Evolutionary conservation across 2,888 invertebrate species (phyloP), one percentile per base, ranked within the genome.

Genomic region (Cyrtodaria siliqua): DNA sequence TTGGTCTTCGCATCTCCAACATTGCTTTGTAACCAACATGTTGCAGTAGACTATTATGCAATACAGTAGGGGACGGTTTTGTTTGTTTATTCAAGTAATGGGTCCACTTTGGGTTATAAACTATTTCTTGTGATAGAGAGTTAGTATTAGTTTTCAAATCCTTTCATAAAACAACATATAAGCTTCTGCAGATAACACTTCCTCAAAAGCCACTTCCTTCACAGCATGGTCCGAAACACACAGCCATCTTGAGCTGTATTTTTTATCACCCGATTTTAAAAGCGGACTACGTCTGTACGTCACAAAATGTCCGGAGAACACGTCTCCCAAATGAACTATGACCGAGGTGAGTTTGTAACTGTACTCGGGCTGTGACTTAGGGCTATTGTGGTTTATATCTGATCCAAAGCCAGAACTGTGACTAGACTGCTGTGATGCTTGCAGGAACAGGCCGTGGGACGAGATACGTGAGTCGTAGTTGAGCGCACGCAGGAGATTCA

Each of bases 101-200:
- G n/a, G n/a, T n/a, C n/a, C n/a, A n/a, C n/a, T n/a, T n/a, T n/a
- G n/a, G n/a, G n/a, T n/a, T n/a, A n/a, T n/a, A n/a, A n/a, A n/a
- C n/a, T n/a, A n/a, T n/a, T n/a, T n/a, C n/a, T n/a, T n/a, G n/a
- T n/a, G n/a, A n/a, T n/a, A n/a, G n/a, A n/a, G n/a, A n/a, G n/a
- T n/a, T n/a, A n/a, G n/a, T n/a, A 71, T n/a, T n/a, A n/a, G n/a
- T n/a, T n/a, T n/a, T 38, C 26, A 55, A 50, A 87, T 66, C 72
- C 87, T 85, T 77, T 98, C 98, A 93, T 99, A 99, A 94, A 98
- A 98, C 77, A 99, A 94, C 95, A 99, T 95, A 94, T 98, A 99
- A 18, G 98, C 98, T 67, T 96, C 95, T 87, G 96, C 96, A 83
- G 95, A 95, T 20, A 97, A 94, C 62, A 98, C 98, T 91, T 97